These are phyloP conservation scores for Campylomormyrus tamandua DNA, from an alignment of 2,113 vertebrate species.

Conservation along the genomic window DNA sequence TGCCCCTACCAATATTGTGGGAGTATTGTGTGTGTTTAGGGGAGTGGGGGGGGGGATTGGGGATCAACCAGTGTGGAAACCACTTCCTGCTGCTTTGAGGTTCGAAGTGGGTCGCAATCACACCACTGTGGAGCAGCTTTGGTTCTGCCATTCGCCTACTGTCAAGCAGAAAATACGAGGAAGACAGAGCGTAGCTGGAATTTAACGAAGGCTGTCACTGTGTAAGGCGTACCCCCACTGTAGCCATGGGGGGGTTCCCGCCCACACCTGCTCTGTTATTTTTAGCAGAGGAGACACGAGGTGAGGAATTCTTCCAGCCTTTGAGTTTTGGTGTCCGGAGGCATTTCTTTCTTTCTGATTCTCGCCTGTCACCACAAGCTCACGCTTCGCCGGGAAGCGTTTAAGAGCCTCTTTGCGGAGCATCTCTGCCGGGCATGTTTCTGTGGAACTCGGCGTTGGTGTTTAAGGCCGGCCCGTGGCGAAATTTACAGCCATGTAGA, in stretches of 20 bases:
- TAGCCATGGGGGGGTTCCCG: not conserved
- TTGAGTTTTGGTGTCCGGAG: not conserved
- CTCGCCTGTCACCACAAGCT: slow-evolving; percentile 17
- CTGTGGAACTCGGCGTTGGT: not conserved
- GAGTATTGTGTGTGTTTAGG: not conserved
- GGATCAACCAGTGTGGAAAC: too few relatives aligned
- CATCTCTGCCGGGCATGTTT: slow-evolving; percentile 7
- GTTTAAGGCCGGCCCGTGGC: not conserved
- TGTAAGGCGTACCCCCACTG: not conserved
- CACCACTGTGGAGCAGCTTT: not conserved
- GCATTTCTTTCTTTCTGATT: not conserved
- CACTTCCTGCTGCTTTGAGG: not conserved
- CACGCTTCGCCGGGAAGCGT: not conserved
- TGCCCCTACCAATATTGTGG: not conserved
- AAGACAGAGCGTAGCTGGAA: not conserved
- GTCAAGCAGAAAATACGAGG: not conserved
- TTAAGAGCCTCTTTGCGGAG: not conserved
- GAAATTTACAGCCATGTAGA: not conserved
- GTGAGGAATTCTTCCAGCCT: slow-evolving; percentile 1
- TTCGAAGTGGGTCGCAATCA: not conserved
- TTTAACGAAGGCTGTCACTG: slow-evolving; percentile 11
- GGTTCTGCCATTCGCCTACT: not conserved
- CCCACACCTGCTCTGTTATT: not conserved
- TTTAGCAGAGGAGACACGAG: not conserved
- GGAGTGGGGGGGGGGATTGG: too few relatives aligned